Percentiles rank a stretch among this genome's conserved stretches.
Evolutionary conservation across 2,888 invertebrate species (phyloP).

Genomic region (Sclerodermus sp.): DNA sequence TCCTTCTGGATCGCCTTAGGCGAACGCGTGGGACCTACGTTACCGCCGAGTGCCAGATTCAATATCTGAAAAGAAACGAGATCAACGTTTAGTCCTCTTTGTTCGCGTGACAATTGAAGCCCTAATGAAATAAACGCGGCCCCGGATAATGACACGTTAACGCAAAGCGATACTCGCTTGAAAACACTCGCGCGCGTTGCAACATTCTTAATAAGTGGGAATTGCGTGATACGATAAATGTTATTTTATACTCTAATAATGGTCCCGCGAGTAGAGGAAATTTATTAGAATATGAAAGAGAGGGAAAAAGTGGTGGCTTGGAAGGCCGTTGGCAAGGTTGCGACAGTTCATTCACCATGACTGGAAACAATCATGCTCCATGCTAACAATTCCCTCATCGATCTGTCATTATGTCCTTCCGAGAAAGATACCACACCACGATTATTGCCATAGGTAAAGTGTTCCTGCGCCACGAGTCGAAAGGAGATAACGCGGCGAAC

Average conservation of each 20-base stretch:
- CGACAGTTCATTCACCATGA: slow-evolving; percentile 31
- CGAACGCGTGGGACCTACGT: slow-evolving; percentile 45
- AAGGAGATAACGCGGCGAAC: slow-evolving; percentile 4
- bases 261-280: not conserved
- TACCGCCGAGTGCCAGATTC: slow-evolving; percentile 44
- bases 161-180: too few relatives aligned
- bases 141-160: too few relatives aligned
- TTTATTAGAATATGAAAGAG: not conserved
- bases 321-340: slow-evolving; percentile 39
- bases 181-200: too few relatives aligned
- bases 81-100: too few relatives aligned
- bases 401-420: slow-evolving; percentile 13
- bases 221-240: too few relatives aligned
- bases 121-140: too few relatives aligned
- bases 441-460: slow-evolving; percentile 7
- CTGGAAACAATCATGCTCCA: not conserved
- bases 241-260: too few relatives aligned
- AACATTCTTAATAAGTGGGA: too few relatives aligned
- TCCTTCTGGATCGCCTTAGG: slow-evolving; percentile 46
- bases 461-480: slow-evolving; percentile 8
- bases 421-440: slow-evolving; percentile 12
- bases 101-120: too few relatives aligned
- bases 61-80: slow-evolving; percentile 49
- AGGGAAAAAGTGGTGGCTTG: not conserved
- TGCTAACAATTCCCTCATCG: slow-evolving; percentile 6